A percentile compares a stretch with the other conserved stretches of the same genome.
phyloP scores from a whole-genome alignment of 2,888 invertebrate genomes.

The Lutraria lutraria region DNA sequence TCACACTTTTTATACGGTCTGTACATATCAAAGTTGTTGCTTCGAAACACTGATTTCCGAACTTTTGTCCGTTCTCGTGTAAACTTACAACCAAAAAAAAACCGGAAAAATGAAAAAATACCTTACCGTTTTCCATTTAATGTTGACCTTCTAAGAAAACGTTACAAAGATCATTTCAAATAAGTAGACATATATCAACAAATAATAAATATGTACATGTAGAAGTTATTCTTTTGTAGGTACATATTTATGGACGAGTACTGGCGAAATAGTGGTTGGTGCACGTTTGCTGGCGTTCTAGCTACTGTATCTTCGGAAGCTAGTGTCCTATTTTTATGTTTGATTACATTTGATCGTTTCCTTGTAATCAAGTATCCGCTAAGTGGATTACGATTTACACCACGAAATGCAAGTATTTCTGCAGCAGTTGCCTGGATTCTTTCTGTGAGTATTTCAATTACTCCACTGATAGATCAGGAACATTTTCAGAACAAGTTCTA shows the following conservation, averaged over 20 bases:
- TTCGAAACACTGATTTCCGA: no score
- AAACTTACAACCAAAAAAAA: no score
- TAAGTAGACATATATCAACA: no score
- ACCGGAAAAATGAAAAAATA: no score
- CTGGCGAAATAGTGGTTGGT: constrained; percentile 71
- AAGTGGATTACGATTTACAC: constrained; percentile 74
- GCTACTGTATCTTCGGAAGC: constrained; percentile 88
- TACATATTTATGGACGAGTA: constrained; percentile 67
- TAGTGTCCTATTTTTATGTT: constrained; percentile 89
- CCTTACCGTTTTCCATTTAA: no score
- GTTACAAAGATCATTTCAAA: no score
- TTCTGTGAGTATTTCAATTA: constrained; percentile 75
- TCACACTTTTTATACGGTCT: no score
- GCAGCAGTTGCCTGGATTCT: constrained; percentile 77
- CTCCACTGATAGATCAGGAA: constrained; percentile 80
- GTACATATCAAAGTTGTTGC: no score
- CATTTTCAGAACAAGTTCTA: constrained; percentile 83
- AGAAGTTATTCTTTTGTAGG: no score
- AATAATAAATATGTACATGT: no score
- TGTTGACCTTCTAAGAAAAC: no score
- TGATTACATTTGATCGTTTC: constrained; percentile 90
- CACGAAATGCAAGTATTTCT: constrained; percentile 69
- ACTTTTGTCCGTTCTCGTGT: no score
- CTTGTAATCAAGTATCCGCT: constrained; percentile 89
- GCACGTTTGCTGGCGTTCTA: constrained; percentile 70